Percentiles rank a stretch among this genome's conserved stretches.
Conservation (phyloP, 30 jellyfish, hydroid and myxozoan species). For the Aurelia sp. region DNA sequence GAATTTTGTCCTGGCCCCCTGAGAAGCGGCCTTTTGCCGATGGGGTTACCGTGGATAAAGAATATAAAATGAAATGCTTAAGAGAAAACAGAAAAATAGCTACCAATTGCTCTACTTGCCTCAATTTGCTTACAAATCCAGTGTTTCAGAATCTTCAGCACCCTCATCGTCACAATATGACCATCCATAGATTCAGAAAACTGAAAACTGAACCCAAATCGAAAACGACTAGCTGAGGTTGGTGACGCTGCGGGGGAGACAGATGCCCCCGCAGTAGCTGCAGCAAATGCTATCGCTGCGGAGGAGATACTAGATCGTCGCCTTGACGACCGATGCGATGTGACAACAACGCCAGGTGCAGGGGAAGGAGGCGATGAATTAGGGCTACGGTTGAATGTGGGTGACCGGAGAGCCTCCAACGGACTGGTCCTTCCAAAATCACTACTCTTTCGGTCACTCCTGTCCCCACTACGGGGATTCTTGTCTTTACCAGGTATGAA, state of each 20-base stretch:
- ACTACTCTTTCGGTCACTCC: conserved; percentile 14
- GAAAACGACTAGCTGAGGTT: conserved; percentile 64
- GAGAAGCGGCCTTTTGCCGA: no score
- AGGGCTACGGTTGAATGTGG: conserved; percentile 54
- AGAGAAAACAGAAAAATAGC: background rate
- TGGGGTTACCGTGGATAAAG: no score
- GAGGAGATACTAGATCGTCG: conserved; percentile 76
- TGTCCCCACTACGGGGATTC: background rate
- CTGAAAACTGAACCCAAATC: conserved; percentile 76
- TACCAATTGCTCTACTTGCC: conserved; percentile 20
- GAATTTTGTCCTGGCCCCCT: no score
- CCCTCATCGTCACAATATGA: conserved; percentile 84
- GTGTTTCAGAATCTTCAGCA: conserved; percentile 72
- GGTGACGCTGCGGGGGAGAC: conserved; percentile 91
- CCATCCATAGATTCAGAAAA: conserved; percentile 75
- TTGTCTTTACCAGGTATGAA: conserved; percentile 39
- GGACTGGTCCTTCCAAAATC: conserved; percentile 71
- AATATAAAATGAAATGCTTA: no score
- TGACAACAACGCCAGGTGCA: conserved; percentile 88
- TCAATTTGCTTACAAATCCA: conserved; percentile 85
- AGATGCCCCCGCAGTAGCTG: conserved; percentile 95
- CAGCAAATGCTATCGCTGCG: conserved; percentile 90
- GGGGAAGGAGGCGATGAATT: conserved; percentile 84
- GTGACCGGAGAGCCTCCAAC: conserved; percentile 66
- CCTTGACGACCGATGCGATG: conserved; percentile 78